A percentile compares a stretch with the other conserved stretches of the same genome.
Evolutionary conservation across 2,888 invertebrate species (phyloP).

Genomic region (Acrocyrtus sp.): DNA sequence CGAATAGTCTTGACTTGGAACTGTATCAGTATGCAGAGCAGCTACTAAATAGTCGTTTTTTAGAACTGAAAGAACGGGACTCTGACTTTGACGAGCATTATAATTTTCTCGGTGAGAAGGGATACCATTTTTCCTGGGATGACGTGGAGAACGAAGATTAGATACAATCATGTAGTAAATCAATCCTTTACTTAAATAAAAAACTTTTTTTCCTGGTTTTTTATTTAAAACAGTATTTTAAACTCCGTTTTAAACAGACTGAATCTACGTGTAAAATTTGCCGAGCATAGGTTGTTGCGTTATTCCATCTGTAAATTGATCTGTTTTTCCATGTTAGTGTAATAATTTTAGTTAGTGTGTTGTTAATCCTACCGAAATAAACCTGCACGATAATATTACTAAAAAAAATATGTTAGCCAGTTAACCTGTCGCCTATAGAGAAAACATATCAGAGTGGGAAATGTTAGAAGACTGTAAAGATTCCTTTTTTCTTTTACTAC

Average conservation of each 20-base stretch:
- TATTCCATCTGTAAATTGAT: neutral
- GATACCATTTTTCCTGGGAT: slow-evolving; percentile 85
- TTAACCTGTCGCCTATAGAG: neutral
- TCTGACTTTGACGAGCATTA: slow-evolving; percentile 84
- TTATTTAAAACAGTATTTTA: slow-evolving; percentile 9
- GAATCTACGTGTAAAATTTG: slow-evolving; percentile 15
- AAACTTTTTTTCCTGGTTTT: slow-evolving; percentile 26
- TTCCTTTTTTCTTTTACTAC: neutral
- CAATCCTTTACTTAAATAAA: neutral
- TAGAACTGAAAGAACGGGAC: slow-evolving; percentile 82
- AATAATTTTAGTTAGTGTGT: neutral
- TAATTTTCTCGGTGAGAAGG: slow-evolving; percentile 79
- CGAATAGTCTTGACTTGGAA: slow-evolving; percentile 91
- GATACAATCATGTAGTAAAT: neutral
- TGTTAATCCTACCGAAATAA: neutral
- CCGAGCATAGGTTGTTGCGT: neutral
- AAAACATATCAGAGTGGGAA: slow-evolving; percentile 42
- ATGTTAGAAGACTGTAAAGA: slow-evolving; percentile 41
- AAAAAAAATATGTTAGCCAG: neutral
- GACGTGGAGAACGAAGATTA: slow-evolving; percentile 63
- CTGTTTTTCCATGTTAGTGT: neutral
- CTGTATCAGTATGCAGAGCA: slow-evolving; percentile 93
- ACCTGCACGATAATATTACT: slow-evolving; percentile 2
- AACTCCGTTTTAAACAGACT: slow-evolving; percentile 12
- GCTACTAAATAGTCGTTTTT: slow-evolving; percentile 81